Conservation (phyloP, 2,888 invertebrate species). For the Clunio marinus region DNA sequence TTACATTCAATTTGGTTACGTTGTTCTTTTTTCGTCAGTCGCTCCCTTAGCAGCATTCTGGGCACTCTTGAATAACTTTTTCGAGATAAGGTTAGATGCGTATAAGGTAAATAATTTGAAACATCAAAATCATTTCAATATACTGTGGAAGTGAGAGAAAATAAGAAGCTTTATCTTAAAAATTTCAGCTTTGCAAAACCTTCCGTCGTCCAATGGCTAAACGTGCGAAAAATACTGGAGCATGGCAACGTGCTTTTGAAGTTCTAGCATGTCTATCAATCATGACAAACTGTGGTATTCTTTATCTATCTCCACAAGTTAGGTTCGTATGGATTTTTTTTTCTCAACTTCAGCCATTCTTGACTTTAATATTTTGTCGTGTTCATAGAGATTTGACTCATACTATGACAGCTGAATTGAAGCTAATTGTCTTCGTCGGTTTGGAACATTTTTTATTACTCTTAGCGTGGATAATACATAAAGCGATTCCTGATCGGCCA, state of each 20-base stretch:
- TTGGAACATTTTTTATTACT: slow-evolving; percentile 66
- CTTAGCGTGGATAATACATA: slow-evolving; percentile 61
- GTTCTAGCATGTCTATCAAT: slow-evolving; percentile 61
- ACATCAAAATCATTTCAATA: too few species aligned
- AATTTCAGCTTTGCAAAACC: slow-evolving; percentile 57
- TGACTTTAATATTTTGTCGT: too few species aligned
- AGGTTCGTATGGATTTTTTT: slow-evolving; percentile 45
- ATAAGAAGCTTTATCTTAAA: background rate
- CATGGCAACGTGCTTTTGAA: slow-evolving; percentile 64
- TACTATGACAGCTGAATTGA: slow-evolving; percentile 51
- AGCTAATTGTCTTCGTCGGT: slow-evolving; percentile 59
- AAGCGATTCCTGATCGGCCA: slow-evolving; percentile 67
- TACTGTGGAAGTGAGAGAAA: background rate
- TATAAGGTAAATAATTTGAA: slow-evolving; percentile 61
- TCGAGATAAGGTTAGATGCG: slow-evolving; percentile 69
- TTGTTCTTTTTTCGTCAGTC: slow-evolving; percentile 71
- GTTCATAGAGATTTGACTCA: slow-evolving; percentile 16
- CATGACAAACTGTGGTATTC: slow-evolving; percentile 69
- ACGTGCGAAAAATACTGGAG: slow-evolving; percentile 66
- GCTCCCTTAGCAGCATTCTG: slow-evolving; percentile 72
- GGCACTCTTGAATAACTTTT: slow-evolving; percentile 68
- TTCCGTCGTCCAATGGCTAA: slow-evolving; percentile 64
- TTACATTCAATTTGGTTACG: slow-evolving; percentile 75
- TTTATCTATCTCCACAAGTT: slow-evolving; percentile 64
- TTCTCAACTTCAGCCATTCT: too few species aligned